Conservation (phyloP, 2,888 invertebrate genomes). For the Pterostichus niger region DNA sequence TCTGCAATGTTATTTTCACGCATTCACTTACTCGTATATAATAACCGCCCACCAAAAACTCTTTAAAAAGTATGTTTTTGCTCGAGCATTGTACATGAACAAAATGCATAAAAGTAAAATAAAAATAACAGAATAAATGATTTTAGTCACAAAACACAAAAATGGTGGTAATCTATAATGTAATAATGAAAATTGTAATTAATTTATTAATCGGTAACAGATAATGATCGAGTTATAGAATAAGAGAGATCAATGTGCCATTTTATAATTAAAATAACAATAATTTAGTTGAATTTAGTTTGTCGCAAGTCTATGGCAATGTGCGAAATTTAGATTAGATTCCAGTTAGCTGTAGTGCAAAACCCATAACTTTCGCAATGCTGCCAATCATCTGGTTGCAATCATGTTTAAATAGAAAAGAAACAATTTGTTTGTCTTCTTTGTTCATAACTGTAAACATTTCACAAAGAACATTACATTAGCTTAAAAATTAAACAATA, state of each 20-base stretch:
- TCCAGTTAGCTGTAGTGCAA: not conserved
- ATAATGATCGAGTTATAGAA: not conserved
- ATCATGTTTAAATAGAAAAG: not conserved
- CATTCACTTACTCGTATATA: too few species aligned
- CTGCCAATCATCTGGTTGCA: not conserved
- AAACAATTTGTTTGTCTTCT: conserved; percentile 15
- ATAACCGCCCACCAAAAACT: not conserved
- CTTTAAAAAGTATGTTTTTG: not conserved
- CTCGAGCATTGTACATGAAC: too few species aligned
- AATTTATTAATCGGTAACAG: too few species aligned
- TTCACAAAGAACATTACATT: conserved; percentile 42
- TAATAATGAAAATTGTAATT: too few species aligned
- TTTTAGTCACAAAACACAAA: not conserved
- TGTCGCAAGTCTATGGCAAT: not conserved
- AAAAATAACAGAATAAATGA: too few species aligned
- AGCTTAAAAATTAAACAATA: conserved; percentile 50
- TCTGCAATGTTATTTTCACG: too few species aligned
- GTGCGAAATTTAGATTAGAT: not conserved
- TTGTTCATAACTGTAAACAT: conserved; percentile 24
- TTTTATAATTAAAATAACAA: too few species aligned
- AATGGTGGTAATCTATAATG: not conserved
- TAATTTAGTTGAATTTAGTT: not conserved
- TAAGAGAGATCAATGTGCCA: too few species aligned
- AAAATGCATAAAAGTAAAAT: too few species aligned
- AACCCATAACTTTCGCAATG: conserved; percentile 18